A percentile compares a stretch with the other conserved stretches of the same genome.
Conservation (phyloP, 2,888 invertebrate genomes). For the Andrena trimmerana region DNA sequence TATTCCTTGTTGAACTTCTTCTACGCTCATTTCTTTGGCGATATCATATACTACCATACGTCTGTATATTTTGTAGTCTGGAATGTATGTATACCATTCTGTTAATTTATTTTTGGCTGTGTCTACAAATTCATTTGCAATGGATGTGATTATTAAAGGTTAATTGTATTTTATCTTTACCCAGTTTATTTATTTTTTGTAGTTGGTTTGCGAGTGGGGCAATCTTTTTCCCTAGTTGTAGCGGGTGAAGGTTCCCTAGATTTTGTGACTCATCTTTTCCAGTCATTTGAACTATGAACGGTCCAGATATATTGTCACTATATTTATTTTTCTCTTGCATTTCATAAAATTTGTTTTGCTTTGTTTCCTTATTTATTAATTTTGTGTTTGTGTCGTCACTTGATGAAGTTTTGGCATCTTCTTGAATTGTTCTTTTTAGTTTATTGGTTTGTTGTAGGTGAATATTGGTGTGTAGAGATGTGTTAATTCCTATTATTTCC, state of each 20-base stretch:
- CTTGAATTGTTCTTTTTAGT: background rate
- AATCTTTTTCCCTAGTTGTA: background rate
- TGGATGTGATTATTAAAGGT: background rate
- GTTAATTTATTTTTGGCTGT: too few relatives aligned
- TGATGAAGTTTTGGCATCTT: background rate
- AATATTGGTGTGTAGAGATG: fast-evolving
- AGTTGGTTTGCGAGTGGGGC: background rate
- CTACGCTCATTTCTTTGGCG: background rate
- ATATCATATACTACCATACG: background rate
- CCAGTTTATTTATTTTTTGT: background rate
- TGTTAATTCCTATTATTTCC: background rate
- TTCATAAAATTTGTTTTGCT: too few relatives aligned
- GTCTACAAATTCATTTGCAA: background rate
- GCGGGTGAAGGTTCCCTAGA: background rate
- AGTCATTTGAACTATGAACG: background rate
- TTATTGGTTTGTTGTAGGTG: background rate
- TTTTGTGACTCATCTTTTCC: background rate
- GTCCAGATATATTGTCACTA: background rate
- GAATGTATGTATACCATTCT: background rate
- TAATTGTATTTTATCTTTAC: background rate
- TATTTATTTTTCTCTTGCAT: background rate
- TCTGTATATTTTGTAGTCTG: background rate
- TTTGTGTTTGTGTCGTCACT: background rate
- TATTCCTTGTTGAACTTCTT: background rate
- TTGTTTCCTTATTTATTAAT: background rate